Conservation (phyloP, 2,797 vertebrate genomes). For the Macroramphosus scolopax region DNA sequence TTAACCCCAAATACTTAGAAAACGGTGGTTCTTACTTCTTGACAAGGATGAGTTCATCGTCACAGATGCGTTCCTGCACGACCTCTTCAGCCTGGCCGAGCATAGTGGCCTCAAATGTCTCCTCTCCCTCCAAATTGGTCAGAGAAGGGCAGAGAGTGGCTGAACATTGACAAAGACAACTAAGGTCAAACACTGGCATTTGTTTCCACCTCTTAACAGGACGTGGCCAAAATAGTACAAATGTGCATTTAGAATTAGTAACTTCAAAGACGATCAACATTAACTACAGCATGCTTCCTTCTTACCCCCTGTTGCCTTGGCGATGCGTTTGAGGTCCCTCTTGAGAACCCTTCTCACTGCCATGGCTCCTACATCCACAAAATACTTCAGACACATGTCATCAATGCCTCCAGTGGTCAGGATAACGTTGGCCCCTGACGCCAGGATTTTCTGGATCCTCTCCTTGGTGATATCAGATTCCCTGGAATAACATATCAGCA, state of each 20-base stretch:
- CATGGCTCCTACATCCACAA: slow-evolving; percentile 93
- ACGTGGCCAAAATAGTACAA: too few species aligned
- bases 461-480: slow-evolving; percentile 98
- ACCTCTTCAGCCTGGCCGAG: slow-evolving; percentile 96
- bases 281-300: not conserved
- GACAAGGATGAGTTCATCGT: slow-evolving; percentile 94
- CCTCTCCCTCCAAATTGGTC: slow-evolving; percentile 96
- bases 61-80: slow-evolving; percentile 93
- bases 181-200: too few species aligned
- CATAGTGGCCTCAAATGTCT: slow-evolving; percentile 91
- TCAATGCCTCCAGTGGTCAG: slow-evolving; percentile 95
- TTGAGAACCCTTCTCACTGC: slow-evolving; percentile 94
- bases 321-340: slow-evolving; percentile 92
- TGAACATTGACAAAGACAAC: slow-evolving; percentile 51
- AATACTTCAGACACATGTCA: slow-evolving; percentile 98
- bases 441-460: slow-evolving; percentile 94
- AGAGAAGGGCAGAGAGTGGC: slow-evolving; percentile 89
- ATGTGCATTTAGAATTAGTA: too few species aligned
- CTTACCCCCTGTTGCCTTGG: slow-evolving; percentile 93
- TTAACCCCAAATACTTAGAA: too few species aligned
- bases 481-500: slow-evolving; percentile 77
- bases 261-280: not conserved
- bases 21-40: slow-evolving; percentile 93
- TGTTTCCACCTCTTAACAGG: too few species aligned
- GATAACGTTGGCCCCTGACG: slow-evolving; percentile 90